Percentiles rank a stretch among this genome's conserved stretches.
These are phyloP conservation scores for Bathynomus jamesi DNA, from an alignment of 1,140 invertebrate genomes.

Conservation along the genomic window DNA sequence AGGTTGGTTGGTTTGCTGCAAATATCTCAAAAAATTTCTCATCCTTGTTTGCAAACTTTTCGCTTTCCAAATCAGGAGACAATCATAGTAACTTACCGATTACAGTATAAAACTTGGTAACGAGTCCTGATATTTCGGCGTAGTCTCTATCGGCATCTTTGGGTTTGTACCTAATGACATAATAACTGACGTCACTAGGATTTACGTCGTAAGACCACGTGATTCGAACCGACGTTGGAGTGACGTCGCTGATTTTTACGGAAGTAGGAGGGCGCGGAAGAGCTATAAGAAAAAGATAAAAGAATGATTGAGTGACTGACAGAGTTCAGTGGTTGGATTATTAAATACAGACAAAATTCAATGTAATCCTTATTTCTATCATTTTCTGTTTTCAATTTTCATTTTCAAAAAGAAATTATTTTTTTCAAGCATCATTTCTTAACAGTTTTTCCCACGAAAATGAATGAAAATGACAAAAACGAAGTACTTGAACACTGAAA, in stretches of 20 bases:
- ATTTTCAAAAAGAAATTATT: not conserved
- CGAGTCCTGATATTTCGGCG: conserved; percentile 78
- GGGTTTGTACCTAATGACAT: conserved; percentile 91
- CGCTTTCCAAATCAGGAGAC: no score
- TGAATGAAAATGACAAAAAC: no score
- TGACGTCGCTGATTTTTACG: conserved; percentile 81
- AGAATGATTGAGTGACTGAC: no score
- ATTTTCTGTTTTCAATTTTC: not conserved
- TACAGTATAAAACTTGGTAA: conserved; percentile 84
- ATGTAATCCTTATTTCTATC: not conserved
- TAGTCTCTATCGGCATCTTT: conserved; percentile 52
- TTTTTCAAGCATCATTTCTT: not conserved
- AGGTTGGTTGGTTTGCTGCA: no score
- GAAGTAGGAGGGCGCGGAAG: conserved; percentile 79
- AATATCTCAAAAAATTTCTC: no score
- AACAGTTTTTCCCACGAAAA: no score
- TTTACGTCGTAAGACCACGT: conserved; percentile 79
- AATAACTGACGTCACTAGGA: conserved; percentile 72
- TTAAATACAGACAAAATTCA: not conserved
- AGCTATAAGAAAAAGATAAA: conserved; percentile 56
- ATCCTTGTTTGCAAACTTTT: no score
- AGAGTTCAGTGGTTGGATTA: no score
- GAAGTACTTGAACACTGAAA: no score
- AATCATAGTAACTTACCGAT: conserved; percentile 53
- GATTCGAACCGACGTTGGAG: conserved; percentile 79